Conservation (phyloP, 2,888 invertebrate genomes). For the Carabus problematicus region DNA sequence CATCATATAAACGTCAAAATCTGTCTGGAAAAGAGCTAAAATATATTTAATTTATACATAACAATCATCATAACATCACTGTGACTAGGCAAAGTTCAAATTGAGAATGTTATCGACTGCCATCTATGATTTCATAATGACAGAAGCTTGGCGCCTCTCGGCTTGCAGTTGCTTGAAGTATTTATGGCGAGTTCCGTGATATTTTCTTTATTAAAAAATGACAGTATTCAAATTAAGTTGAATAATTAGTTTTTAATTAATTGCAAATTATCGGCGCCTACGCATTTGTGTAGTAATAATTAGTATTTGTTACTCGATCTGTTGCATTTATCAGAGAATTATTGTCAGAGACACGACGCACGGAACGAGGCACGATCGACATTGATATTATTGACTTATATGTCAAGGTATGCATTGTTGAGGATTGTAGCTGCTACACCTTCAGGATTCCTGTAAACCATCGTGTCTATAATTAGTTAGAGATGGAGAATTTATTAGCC, state of each 20-base stretch:
- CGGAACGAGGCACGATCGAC: too few relatives aligned
- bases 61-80: too few relatives aligned
- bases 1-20: too few relatives aligned
- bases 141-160: slow-evolving; percentile 4
- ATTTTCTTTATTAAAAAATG: slow-evolving; percentile 26
- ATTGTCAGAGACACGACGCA: too few relatives aligned
- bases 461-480: too few relatives aligned
- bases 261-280: slow-evolving; percentile 34
- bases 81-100: neutral
- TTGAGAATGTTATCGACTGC: neutral
- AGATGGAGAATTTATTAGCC: too few relatives aligned
- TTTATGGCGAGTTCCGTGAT: slow-evolving; percentile 18
- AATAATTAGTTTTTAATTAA: slow-evolving; percentile 16
- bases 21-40: too few relatives aligned
- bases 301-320: slow-evolving; percentile 31
- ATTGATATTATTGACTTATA: slow-evolving; percentile 26
- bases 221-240: slow-evolving; percentile 25
- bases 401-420: slow-evolving; percentile 24
- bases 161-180: neutral
- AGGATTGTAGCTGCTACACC: neutral
- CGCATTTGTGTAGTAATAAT: slow-evolving; percentile 28
- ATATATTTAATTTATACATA: too few relatives aligned
- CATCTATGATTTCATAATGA: neutral
- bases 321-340: neutral
- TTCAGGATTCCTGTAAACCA: too few relatives aligned